Percentiles rank a stretch among this genome's conserved stretches.
Evolutionary conservation across 2,113 vertebrate species (phyloP).

Genomic region (Ariopsis seemanni): DNA sequence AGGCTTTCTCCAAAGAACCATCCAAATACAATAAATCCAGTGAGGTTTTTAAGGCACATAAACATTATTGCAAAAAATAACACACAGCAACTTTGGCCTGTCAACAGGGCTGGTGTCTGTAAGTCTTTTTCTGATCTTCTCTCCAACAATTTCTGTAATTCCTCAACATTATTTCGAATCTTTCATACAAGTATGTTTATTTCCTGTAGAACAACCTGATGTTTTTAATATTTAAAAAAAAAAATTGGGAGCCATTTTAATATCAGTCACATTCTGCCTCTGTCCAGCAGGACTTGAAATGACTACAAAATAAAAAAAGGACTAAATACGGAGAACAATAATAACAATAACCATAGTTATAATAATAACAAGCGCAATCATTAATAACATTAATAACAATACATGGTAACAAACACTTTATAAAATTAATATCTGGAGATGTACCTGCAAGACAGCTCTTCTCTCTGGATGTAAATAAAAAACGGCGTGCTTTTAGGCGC

Average conservation of each 20-base stretch:
- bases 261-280: conserved; percentile 72
- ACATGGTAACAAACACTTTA: conserved; percentile 55
- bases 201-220: conserved; percentile 53
- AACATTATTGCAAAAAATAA: conserved; percentile 13
- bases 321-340: conserved; percentile 68
- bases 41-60: conserved; percentile 9
- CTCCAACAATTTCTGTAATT: neutral
- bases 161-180: neutral
- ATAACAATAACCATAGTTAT: conserved; percentile 77
- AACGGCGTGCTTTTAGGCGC: conserved; percentile 34
- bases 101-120: conserved; percentile 25
- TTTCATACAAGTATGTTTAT: conserved; percentile 6
- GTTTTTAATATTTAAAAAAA: conserved; percentile 46
- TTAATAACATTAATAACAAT: conserved; percentile 55
- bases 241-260: conserved; percentile 60
- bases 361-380: conserved; percentile 64
- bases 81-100: conserved; percentile 27
- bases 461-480: conserved; percentile 36
- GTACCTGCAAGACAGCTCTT: conserved; percentile 61
- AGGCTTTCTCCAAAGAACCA: conserved; percentile 37
- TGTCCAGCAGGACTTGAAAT: conserved; percentile 80
- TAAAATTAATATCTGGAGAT: conserved; percentile 64
- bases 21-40: conserved; percentile 27
- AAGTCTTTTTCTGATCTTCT: neutral
- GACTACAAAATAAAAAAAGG: conserved; percentile 64